phyloP scores from a whole-genome alignment of 2,797 vertebrate species.

The Coendou prehensilis region DNA sequence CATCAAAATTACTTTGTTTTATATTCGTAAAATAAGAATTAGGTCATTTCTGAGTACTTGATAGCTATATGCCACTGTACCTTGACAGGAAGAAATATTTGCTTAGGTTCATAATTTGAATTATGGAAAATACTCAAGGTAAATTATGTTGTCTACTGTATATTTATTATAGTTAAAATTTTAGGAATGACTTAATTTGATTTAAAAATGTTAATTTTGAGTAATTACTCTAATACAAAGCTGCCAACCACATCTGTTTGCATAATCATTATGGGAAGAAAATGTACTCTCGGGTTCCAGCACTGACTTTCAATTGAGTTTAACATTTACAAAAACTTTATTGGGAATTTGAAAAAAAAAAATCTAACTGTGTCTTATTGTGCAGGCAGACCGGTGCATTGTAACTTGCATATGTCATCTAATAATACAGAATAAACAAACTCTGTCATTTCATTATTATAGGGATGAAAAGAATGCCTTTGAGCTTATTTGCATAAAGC shows the following conservation, averaged over 20 bases:
- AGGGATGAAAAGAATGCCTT: constrained; percentile 94
- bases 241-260: constrained; percentile 88
- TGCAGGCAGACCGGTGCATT: constrained; percentile 88
- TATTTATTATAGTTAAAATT: constrained; percentile 90
- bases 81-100: constrained; percentile 91
- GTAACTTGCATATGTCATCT: constrained; percentile 92
- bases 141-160: constrained; percentile 88
- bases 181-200: constrained; percentile 89
- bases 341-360: constrained; percentile 86
- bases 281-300: constrained; percentile 84
- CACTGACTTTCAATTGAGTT: constrained; percentile 84
- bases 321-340: constrained; percentile 88
- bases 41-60: constrained; percentile 91
- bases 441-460: constrained; percentile 94
- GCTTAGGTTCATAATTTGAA: constrained; percentile 90
- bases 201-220: constrained; percentile 91
- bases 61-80: constrained; percentile 89
- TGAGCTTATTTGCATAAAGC: constrained; percentile 95
- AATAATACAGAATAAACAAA: constrained; percentile 95
- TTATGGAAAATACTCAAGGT: constrained; percentile 87
- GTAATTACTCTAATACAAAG: constrained; percentile 89
- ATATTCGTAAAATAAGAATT: constrained; percentile 92
- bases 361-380: constrained; percentile 87
- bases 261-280: constrained; percentile 85
- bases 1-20: constrained; percentile 94